Base-by-base conservation (phyloP, 2,888 invertebrate genomes). In the Candidula unifasciata region DNA sequence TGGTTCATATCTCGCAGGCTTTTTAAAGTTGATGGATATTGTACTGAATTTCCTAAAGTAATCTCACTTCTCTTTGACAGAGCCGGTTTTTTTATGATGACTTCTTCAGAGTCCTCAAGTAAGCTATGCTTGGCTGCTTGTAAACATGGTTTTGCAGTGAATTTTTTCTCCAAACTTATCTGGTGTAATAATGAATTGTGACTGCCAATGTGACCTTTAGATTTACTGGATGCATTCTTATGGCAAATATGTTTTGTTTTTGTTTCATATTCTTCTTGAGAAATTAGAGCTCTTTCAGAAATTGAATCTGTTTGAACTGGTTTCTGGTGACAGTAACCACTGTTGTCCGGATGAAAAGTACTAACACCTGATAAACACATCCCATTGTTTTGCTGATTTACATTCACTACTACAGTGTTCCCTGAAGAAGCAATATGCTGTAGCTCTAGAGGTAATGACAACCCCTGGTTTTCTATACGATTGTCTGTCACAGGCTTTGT, bases 1-100 rank as follows among this genome's bases (percentile, higher is more conserved):
- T 66, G 64, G 5, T 35, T 79, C 21, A 68, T 78, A 3, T 73
- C 71, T 2, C 83, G 69, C 24, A 79, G 60, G 27, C 37, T 60
- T 54, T 60, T 78, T 73, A 83, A n/a, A 60, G 79, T 73, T 35
- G 83, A 83, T 13, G 79, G 79, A 52, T 83, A 83, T n/a, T 52
- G 37, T 2, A 74, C 76, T 57, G 71, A 52, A 8, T 30, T 82
- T 44, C 74, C 74, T 8, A 82, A 52, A n/a, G 76, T 76, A 33
- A 82, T 82, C 64, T 74, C 76, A n/a, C 68, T 82, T 44, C 24
- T 82, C 54, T 82, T 66, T 30, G 37, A 66, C 52, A 3, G 21
- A 44, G 35, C 24, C 30, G 27, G 54, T 3, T 21, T 33, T 30
- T 54, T 74, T 5, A 57, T 54, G 27, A 74, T n/a, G 27, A 74